Conservation (phyloP, 1,140 invertebrate genomes). For the Anastatus disparis region DNA sequence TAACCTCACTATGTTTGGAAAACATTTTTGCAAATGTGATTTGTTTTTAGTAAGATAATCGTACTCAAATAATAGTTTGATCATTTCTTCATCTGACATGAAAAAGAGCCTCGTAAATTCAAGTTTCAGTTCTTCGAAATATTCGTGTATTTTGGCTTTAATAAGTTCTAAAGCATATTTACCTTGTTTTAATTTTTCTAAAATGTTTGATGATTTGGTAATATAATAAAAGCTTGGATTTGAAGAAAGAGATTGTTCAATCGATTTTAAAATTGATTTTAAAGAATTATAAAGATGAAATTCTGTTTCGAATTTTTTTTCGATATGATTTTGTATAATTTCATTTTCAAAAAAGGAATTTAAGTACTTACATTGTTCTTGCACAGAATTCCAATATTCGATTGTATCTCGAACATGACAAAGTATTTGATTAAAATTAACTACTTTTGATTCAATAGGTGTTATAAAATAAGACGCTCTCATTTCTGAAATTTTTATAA, state of each 20-base stretch:
- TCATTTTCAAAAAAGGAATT: slow-evolving; percentile 74
- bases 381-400: slow-evolving; percentile 72
- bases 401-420: slow-evolving; percentile 69
- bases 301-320: slow-evolving; percentile 73
- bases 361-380: slow-evolving; percentile 71
- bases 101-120: slow-evolving; percentile 89
- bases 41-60: slow-evolving; percentile 59
- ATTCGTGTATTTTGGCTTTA: slow-evolving; percentile 72
- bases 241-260: slow-evolving; percentile 63
- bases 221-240: slow-evolving; percentile 69
- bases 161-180: slow-evolving; percentile 67
- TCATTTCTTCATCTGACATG: slow-evolving; percentile 84
- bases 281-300: slow-evolving; percentile 60
- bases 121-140: slow-evolving; percentile 79
- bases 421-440: slow-evolving; percentile 71
- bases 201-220: slow-evolving; percentile 63
- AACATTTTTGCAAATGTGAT: slow-evolving; percentile 74
- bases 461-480: slow-evolving; percentile 76
- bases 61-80: slow-evolving; percentile 79
- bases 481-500: slow-evolving; percentile 75
- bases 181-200: slow-evolving; percentile 67
- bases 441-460: slow-evolving; percentile 70
- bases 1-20: slow-evolving; percentile 60
- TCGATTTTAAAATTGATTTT: slow-evolving; percentile 40
- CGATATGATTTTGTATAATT: slow-evolving; percentile 73